Percentiles rank a stretch among this genome's conserved stretches.
Evolutionary conservation across 2,888 invertebrate species (phyloP).

Genomic region (Phalera bucephala): DNA sequence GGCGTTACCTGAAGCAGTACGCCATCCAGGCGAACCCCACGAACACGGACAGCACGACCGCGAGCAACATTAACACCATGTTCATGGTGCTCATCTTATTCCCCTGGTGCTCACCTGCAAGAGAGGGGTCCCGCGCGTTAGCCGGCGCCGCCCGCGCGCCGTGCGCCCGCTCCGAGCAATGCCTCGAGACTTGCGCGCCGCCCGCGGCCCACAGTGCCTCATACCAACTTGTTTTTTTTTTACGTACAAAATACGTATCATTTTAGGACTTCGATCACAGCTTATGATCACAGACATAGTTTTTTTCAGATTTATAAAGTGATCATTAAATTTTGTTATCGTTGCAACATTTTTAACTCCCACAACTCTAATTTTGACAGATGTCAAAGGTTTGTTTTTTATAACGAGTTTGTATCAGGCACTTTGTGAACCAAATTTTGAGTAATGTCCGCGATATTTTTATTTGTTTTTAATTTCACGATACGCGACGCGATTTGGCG

Average conservation of each 20-base stretch:
- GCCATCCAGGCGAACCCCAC: constrained; percentile 97
- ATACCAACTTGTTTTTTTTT: background rate
- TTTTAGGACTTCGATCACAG: too few relatives aligned
- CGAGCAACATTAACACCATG: constrained; percentile 96
- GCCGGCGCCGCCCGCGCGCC: constrained; percentile 72
- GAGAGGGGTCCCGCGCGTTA: constrained; percentile 80
- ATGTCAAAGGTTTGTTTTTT: background rate
- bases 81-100: constrained; percentile 94
- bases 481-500: constrained; percentile 11
- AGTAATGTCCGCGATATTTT: background rate
- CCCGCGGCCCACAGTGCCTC: background rate
- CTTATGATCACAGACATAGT: too few relatives aligned
- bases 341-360: too few relatives aligned
- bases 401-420: background rate
- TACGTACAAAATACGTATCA: background rate
- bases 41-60: constrained; percentile 96
- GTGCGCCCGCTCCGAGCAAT: constrained; percentile 66
- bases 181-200: constrained; percentile 28
- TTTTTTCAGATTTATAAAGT: too few relatives aligned
- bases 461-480: constrained; percentile 15
- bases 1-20: constrained; percentile 95
- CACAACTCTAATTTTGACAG: too few relatives aligned
- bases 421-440: background rate
- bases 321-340: too few relatives aligned
- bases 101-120: constrained; percentile 89